Conservation (phyloP, 2,888 invertebrate genomes). For the Trissonchulus latispiculum region DNA sequence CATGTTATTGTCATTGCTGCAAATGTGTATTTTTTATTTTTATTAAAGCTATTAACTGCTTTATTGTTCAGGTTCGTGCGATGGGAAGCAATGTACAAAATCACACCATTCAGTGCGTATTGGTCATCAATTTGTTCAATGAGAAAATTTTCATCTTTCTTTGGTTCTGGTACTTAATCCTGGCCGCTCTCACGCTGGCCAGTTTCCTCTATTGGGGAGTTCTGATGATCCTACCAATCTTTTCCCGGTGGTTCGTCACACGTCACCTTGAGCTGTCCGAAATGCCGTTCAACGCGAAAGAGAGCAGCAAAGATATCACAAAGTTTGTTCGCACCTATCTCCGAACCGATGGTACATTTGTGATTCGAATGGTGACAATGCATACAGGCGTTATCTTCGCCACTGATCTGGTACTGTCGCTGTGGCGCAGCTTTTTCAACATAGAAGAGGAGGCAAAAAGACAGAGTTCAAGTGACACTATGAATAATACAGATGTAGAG, state of each 20-base stretch:
- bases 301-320: constrained; percentile 31
- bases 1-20: too few species aligned
- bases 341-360: constrained; percentile 40
- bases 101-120: constrained; percentile 41
- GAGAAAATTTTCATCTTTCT: constrained; percentile 41
- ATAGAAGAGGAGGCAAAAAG: constrained; percentile 32
- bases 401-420: constrained; percentile 37
- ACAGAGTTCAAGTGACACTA: background rate
- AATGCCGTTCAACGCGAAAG: constrained; percentile 36
- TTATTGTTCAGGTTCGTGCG: constrained; percentile 36
- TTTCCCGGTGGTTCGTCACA: constrained; percentile 34
- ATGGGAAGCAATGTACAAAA: constrained; percentile 41
- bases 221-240: constrained; percentile 32
- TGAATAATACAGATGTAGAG: background rate
- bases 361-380: constrained; percentile 40
- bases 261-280: constrained; percentile 42
- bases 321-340: constrained; percentile 37
- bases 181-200: constrained; percentile 33
- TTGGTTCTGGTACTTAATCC: constrained; percentile 39
- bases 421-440: constrained; percentile 36
- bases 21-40: too few species aligned
- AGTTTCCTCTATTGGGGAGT: constrained; percentile 39
- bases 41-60: too few species aligned
- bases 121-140: constrained; percentile 43
- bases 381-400: constrained; percentile 43